These are phyloP conservation scores for Phytoseiulus persimilis DNA, from an alignment of 2,888 invertebrate species.

Conservation along the genomic window DNA sequence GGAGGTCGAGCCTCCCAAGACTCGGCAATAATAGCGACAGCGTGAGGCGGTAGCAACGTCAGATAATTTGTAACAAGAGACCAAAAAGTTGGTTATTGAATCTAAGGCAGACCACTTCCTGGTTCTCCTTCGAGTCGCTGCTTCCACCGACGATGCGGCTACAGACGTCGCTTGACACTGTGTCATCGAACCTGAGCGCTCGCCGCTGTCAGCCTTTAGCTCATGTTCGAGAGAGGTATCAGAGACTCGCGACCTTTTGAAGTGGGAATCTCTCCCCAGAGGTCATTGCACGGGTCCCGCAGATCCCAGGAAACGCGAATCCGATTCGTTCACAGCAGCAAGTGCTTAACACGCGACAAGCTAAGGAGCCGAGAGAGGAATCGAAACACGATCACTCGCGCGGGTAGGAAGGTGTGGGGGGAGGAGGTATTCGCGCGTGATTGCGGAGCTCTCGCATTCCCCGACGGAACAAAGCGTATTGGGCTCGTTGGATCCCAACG, in stretches of 20 bases:
- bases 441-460: too few species aligned
- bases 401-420: too few species aligned
- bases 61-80: too few species aligned
- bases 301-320: neutral
- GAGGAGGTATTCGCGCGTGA: too few species aligned
- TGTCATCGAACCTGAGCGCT: neutral
- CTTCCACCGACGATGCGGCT: neutral
- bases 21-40: too few species aligned
- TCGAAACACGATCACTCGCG: too few species aligned
- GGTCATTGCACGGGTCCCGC: neutral
- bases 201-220: neutral
- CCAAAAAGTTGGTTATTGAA: neutral
- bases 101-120: neutral
- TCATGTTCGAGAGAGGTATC: neutral
- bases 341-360: too few species aligned
- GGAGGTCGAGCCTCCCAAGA: neutral
- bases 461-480: too few species aligned
- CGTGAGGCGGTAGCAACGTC: too few species aligned
- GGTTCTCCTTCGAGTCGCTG: neutral
- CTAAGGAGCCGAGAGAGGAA: too few species aligned
- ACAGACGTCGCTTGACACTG: neutral
- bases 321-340: too few species aligned
- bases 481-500: too few species aligned
- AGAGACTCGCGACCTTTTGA: neutral
- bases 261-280: neutral